Percentiles rank a stretch among this genome's conserved stretches.
Conservation (phyloP, 92 coral and sea anemone genomes). For the Zoanthus solanderi region DNA sequence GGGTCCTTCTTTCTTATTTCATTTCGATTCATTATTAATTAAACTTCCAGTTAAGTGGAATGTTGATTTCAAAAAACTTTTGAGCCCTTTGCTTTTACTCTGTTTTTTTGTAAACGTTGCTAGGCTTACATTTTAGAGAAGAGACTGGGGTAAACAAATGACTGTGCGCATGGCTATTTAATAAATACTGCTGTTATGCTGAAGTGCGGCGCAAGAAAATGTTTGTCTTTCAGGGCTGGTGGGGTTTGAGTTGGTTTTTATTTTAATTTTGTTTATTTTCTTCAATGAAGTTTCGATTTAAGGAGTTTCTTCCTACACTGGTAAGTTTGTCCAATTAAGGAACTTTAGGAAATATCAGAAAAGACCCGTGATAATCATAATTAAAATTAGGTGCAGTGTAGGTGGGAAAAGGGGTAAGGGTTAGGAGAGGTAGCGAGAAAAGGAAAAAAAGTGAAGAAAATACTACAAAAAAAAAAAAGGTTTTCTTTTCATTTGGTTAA, state of each 20-base stretch:
- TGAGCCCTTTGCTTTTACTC: neutral
- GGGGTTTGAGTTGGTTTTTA: neutral
- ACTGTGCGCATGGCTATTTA: conserved; percentile 37
- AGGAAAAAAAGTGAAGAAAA: too few species aligned
- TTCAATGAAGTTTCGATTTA: conserved; percentile 50
- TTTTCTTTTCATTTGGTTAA: too few species aligned
- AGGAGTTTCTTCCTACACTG: conserved; percentile 68
- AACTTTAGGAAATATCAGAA: neutral
- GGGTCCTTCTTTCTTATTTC: conserved; percentile 78
- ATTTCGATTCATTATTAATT: conserved; percentile 73
- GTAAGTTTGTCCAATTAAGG: conserved; percentile 41
- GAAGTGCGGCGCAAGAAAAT: neutral
- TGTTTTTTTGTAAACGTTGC: conserved; percentile 77
- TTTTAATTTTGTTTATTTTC: neutral
- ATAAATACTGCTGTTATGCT: neutral
- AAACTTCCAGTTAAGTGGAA: neutral
- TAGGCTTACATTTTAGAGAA: conserved; percentile 52
- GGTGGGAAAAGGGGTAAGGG: too few species aligned
- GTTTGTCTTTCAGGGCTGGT: neutral
- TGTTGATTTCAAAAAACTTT: neutral
- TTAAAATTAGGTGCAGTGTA: neutral
- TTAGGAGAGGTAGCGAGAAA: too few species aligned
- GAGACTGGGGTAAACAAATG: conserved; percentile 29
- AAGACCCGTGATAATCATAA: neutral
- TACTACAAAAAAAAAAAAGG: too few species aligned